A percentile compares a stretch with the other conserved stretches of the same genome.
These are phyloP conservation scores for Hyperoplus lanceolatus DNA, from an alignment of 2,797 vertebrate genomes.

Conservation along the genomic window DNA sequence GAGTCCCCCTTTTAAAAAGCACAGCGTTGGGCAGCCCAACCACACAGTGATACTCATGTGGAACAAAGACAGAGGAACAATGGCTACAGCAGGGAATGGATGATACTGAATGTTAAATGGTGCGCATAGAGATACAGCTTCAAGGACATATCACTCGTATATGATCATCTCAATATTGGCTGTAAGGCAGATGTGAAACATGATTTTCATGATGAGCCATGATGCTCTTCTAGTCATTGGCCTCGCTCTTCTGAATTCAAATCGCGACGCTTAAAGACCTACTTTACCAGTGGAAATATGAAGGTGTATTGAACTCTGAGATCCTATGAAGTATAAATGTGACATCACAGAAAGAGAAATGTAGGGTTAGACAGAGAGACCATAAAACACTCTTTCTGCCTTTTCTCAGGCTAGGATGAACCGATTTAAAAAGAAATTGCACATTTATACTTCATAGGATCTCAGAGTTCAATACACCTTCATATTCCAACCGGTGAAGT, in stretches of 20 bases:
- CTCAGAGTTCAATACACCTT: too few species aligned
- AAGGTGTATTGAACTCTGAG: too few species aligned
- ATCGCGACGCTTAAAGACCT: neutral
- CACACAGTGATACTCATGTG: slow-evolving; percentile 36
- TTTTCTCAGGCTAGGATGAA: too few species aligned
- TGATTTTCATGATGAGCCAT: neutral
- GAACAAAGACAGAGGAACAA: slow-evolving; percentile 24
- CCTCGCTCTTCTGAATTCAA: neutral
- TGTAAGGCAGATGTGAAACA: neutral
- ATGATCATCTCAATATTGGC: neutral
- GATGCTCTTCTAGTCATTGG: neutral
- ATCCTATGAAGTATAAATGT: too few species aligned
- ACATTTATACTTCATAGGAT: too few species aligned
- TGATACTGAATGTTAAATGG: neutral
- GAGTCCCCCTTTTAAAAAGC: slow-evolving; percentile 51
- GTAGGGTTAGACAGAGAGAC: too few species aligned
- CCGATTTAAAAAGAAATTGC: too few species aligned
- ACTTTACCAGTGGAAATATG: too few species aligned
- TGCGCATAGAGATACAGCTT: neutral
- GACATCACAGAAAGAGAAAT: too few species aligned
- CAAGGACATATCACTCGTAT: neutral
- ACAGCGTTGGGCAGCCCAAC: slow-evolving; percentile 41
- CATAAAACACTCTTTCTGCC: too few species aligned
- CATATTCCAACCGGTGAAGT: too few species aligned
- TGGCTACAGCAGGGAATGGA: neutral